Conservation (phyloP, 2,888 invertebrate species). For the Heliconius ismenius region DNA sequence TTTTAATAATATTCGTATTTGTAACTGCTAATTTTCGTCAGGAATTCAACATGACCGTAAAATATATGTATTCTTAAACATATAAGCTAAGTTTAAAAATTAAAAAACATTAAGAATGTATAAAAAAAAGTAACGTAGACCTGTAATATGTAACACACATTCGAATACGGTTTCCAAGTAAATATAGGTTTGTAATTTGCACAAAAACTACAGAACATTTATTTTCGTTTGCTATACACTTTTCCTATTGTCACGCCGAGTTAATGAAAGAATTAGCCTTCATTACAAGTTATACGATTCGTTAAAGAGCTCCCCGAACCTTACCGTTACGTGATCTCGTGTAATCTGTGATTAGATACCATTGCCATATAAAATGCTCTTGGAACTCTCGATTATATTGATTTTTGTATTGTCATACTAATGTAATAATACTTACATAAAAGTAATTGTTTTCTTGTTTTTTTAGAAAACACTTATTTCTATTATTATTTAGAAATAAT, state of each 20-base stretch:
- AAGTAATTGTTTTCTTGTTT: too few species aligned
- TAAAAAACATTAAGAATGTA: background rate
- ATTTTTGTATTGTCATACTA: background rate
- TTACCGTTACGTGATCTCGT: constrained; percentile 63
- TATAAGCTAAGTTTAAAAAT: background rate
- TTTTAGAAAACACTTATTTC: too few species aligned
- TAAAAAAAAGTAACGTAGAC: background rate
- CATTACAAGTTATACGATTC: constrained; percentile 80
- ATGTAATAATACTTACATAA: background rate
- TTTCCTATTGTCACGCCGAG: constrained; percentile 77
- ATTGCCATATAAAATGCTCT: constrained; percentile 44
- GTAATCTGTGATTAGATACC: constrained; percentile 72
- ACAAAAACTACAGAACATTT: constrained; percentile 52
- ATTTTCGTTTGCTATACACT: constrained; percentile 72
- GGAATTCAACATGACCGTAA: too few species aligned
- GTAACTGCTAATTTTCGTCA: too few species aligned
- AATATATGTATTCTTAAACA: background rate
- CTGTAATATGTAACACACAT: background rate
- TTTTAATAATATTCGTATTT: too few species aligned
- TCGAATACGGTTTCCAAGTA: background rate
- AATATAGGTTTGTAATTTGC: constrained; percentile 29
- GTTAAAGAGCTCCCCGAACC: constrained; percentile 80
- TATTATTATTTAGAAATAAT: too few species aligned
- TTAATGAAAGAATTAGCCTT: constrained; percentile 82
- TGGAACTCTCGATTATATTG: constrained; percentile 13